phyloP scores from a whole-genome alignment of 2,888 invertebrate genomes.

The Amiota minor region DNA sequence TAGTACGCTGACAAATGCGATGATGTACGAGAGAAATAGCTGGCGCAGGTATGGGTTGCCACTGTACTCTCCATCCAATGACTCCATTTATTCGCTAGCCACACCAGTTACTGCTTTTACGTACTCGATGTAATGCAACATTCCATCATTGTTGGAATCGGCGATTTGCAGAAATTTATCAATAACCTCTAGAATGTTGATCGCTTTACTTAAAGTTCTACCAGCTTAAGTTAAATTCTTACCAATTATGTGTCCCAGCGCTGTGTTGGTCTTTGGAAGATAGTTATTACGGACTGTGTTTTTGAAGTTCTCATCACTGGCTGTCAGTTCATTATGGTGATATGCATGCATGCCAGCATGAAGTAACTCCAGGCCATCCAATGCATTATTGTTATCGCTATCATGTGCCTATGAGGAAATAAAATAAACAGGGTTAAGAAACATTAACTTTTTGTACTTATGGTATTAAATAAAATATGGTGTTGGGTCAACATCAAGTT shows the following conservation, averaged over 20 bases:
- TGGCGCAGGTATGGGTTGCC: no score
- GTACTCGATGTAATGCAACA: slow-evolving; percentile 88
- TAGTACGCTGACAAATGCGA: no score
- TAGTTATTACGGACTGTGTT: slow-evolving; percentile 65
- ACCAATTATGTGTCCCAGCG: slow-evolving; percentile 71
- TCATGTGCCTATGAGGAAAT: slow-evolving; percentile 83
- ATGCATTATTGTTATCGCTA: slow-evolving; percentile 88
- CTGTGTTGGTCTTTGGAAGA: slow-evolving; percentile 66
- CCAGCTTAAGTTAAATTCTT: slow-evolving; percentile 24
- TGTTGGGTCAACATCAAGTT: no score
- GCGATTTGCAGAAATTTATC: slow-evolving; percentile 88
- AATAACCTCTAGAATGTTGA: slow-evolving; percentile 81
- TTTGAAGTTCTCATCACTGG: slow-evolving; percentile 76
- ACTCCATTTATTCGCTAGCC: slow-evolving; percentile 30
- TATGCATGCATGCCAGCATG: slow-evolving; percentile 74
- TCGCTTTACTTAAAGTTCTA: not conserved
- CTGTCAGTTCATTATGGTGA: slow-evolving; percentile 50
- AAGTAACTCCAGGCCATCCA: slow-evolving; percentile 92
- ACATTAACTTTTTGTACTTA: no score
- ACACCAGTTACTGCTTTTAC: slow-evolving; percentile 71
- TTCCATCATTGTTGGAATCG: slow-evolving; percentile 89
- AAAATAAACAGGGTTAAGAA: no score
- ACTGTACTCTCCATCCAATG: no score
- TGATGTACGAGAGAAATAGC: no score
- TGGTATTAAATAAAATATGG: no score